Evolutionary conservation across 2,113 vertebrate species (phyloP).

Genomic region (Eleginops maclovinus): DNA sequence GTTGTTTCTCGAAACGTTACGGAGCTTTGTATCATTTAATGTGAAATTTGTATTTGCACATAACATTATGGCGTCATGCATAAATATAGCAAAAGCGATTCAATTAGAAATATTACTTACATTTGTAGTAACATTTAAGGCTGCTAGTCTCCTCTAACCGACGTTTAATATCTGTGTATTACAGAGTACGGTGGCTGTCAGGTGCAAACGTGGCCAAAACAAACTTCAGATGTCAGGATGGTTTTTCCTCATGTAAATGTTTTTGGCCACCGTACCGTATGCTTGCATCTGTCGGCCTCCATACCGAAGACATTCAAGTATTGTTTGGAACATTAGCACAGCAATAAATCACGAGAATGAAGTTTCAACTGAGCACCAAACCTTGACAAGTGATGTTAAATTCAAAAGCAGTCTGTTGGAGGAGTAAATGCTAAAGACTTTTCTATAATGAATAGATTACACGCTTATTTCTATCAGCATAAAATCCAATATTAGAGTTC

Average conservation of each 20-base stretch:
- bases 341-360: not conserved
- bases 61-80: not conserved
- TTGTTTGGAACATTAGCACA: not conserved
- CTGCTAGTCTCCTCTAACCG: too few relatives aligned
- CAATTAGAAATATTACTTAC: not conserved
- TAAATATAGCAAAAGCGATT: not conserved
- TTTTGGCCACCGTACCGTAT: too few relatives aligned
- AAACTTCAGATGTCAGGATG: too few relatives aligned
- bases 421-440: too few relatives aligned
- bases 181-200: too few relatives aligned
- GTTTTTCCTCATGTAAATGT: too few relatives aligned
- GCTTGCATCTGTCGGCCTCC: too few relatives aligned
- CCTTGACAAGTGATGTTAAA: not conserved
- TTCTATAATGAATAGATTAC: not conserved
- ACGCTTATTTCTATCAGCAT: not conserved
- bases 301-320: too few relatives aligned
- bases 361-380: not conserved
- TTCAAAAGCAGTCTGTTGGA: not conserved
- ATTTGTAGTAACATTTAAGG: too few relatives aligned
- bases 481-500: not conserved
- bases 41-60: not conserved
- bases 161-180: too few relatives aligned
- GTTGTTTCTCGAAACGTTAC: not conserved
- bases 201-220: too few relatives aligned
- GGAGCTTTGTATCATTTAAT: not conserved